Evolutionary conservation across 2,797 vertebrate species (phyloP).

Genomic region (Okamejei kenojei): DNA sequence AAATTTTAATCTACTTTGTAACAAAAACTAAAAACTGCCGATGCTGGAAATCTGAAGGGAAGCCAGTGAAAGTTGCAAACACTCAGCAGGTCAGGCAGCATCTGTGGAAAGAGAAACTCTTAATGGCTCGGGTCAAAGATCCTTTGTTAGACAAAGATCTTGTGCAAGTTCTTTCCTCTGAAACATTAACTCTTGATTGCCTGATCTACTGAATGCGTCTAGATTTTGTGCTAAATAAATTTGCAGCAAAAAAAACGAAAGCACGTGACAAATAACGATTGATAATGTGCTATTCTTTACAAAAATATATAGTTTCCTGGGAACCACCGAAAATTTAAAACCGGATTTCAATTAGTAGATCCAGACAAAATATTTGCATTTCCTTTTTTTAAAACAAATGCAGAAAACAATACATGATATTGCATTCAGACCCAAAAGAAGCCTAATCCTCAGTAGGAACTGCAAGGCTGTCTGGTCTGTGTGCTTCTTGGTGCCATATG

Average conservation of each 20-base stretch:
- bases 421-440: not conserved
- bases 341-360: not conserved
- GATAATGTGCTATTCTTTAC: not conserved
- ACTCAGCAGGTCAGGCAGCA: no score
- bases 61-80: no score
- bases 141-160: no score
- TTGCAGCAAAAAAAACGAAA: not conserved
- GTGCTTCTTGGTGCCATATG: not conserved
- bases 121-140: no score
- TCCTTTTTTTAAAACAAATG: not conserved
- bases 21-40: not conserved
- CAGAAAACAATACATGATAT: not conserved
- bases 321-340: not conserved
- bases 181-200: no score
- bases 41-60: no score
- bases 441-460: not conserved
- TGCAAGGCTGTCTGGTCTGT: not conserved
- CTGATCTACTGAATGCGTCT: no score
- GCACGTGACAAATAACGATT: not conserved
- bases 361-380: not conserved
- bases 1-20: not conserved
- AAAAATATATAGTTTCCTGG: no score
- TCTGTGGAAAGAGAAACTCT: no score
- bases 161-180: no score
- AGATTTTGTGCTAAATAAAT: not conserved